Evolutionary conservation across 2,113 vertebrate species (phyloP), one percentile per base, ranked within the genome.

Genomic region (Brienomyrus brachyistius): DNA sequence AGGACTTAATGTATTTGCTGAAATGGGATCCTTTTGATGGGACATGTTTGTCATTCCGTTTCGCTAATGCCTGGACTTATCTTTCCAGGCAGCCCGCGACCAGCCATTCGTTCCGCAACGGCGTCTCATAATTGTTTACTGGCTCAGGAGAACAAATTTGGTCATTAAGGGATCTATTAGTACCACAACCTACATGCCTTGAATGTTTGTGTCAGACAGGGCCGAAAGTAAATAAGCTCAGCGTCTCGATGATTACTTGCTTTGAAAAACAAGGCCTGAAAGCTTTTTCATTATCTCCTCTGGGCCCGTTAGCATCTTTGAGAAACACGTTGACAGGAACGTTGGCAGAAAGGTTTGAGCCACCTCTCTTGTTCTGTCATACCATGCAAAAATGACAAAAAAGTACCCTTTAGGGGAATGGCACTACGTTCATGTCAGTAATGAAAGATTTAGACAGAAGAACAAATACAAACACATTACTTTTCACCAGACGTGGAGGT

Each of bases 251-350:
- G 92, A 95, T 94, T 95, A 91, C 91, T 92, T 90, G 91, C 90
- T 92, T 91, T 93, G 94, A 92, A 93, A 94, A 95, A 95, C 94
- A 94, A 93, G 94, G 93, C 91, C 77, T 96, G 93, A 96, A 95
- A 96, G 96, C 95, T 95, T 96, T 96, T 96, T 96, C 95, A 96
- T 96, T 94, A 94, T 51, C 90, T 91, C 83, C 92, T 92, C 93
- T 91, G 93, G 92, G 93, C 91, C 92, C 13, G 35, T 54, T 94
- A 83, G 91, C 17, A 90, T 91, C 89, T 92, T 94, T 93, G 91
- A 93, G 93, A 89, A 89, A 92, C 88, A 91, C 90, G 90, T 93
- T 91, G 92, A 91, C 91, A 90, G 77, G 92, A 92, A 90, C 93
- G 93, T 91, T 89, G 92, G 59, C 59, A 70, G 95, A 95, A 95